Conservation (phyloP, 2,797 vertebrate species). For the Pantherophis alleghaniensis region DNA sequence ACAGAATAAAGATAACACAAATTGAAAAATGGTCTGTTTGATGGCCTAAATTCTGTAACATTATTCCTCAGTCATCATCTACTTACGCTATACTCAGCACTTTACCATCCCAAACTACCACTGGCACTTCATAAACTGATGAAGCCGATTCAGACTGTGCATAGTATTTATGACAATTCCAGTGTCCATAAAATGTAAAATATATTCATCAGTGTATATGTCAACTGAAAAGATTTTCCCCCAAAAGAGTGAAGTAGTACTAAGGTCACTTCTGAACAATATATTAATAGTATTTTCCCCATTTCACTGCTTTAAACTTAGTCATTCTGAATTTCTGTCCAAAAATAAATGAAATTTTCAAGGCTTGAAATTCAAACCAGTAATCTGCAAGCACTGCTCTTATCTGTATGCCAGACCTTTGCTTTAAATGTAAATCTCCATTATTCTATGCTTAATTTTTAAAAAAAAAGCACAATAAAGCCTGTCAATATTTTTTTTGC, state of each 20-base stretch:
- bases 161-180: constrained; percentile 72
- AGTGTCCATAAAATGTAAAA: constrained; percentile 69
- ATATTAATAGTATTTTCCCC: constrained; percentile 66
- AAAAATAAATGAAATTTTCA: constrained; percentile 76
- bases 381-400: constrained; percentile 69
- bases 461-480: constrained; percentile 64
- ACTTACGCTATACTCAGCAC: constrained; percentile 49
- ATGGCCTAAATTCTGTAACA: constrained; percentile 59
- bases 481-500: constrained; percentile 70
- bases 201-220: constrained; percentile 61
- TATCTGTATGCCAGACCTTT: constrained; percentile 69
- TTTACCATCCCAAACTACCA: constrained; percentile 54
- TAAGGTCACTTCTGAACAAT: constrained; percentile 82
- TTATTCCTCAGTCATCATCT: constrained; percentile 51
- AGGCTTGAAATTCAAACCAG: constrained; percentile 71
- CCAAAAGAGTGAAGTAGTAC: constrained; percentile 75
- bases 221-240: constrained; percentile 62
- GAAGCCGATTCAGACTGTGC: constrained; percentile 65
- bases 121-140: constrained; percentile 60
- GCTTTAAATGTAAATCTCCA: constrained; percentile 75
- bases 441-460: constrained; percentile 71
- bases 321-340: constrained; percentile 62
- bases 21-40: constrained; percentile 66
- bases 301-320: constrained; percentile 66
- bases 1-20: constrained; percentile 68